These are phyloP conservation scores for Bettongia penicillata DNA, from an alignment of 2,113 vertebrate genomes.

Conservation along the genomic window DNA sequence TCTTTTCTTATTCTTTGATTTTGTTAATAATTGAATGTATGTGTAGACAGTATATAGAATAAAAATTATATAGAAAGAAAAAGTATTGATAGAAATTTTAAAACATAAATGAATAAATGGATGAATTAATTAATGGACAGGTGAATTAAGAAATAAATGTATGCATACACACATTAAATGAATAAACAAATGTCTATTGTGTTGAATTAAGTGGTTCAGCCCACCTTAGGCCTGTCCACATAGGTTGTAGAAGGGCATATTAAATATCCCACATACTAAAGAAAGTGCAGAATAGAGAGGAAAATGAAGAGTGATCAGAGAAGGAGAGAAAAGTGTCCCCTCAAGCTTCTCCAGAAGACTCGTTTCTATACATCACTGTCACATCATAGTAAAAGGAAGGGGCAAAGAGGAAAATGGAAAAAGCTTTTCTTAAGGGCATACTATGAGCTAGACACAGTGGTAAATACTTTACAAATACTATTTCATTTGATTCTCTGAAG, in stretches of 20 bases:
- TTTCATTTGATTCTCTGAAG: too few relatives aligned
- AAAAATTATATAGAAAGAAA: background rate
- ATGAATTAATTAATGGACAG: background rate
- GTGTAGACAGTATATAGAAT: background rate
- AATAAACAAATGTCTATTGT: background rate
- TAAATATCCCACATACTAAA: too few relatives aligned
- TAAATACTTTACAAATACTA: too few relatives aligned
- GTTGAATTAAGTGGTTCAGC: background rate
- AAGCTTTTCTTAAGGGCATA: too few relatives aligned
- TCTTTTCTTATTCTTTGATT: background rate
- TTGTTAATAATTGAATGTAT: background rate
- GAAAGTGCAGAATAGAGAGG: background rate
- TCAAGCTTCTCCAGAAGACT: too few relatives aligned
- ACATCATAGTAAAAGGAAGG: too few relatives aligned
- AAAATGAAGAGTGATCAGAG: too few relatives aligned
- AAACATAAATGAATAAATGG: background rate
- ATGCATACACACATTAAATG: background rate
- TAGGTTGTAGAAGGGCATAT: background rate
- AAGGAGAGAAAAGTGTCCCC: too few relatives aligned
- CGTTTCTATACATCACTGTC: too few relatives aligned
- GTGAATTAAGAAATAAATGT: background rate
- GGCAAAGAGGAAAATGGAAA: too few relatives aligned
- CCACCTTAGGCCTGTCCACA: background rate
- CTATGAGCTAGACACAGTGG: too few relatives aligned
- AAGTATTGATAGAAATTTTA: background rate